Base-by-base conservation (phyloP, 2,888 invertebrate genomes). In the Dicranocentrus wangi region DNA sequence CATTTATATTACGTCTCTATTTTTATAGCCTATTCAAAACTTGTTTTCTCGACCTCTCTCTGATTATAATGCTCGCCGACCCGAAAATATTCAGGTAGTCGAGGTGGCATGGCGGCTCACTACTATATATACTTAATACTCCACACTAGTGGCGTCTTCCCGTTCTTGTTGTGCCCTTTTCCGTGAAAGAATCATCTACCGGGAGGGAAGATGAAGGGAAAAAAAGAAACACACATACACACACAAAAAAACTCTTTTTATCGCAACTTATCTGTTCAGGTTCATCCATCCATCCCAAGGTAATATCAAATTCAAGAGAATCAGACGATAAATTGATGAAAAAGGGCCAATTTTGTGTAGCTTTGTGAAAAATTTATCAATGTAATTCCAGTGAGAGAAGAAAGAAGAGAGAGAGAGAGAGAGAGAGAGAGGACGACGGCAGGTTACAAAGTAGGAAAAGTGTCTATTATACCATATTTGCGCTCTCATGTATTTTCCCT, bases 241-340 rank as follows among this genome's bases (percentile, higher is more conserved):
- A 39, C 10, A 10, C 13, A 51, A 61, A 42, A 3, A 69, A 51
- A 55, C 63, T 76, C 51, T 75, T 73, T 81, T 76, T 81, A 81
- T 81, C 70, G 81, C 75, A 75, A 81, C 69, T 81, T 76, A 81
- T 81, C 81, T 76, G 76, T 73, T 81, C 81, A 81, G 75, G 39
- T 65, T 70, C 71, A 81, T 75, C 81, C 81, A 81, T 81, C 83
- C 82, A 81, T 83, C 83, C 83, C 83, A 75, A 61, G 81, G 78
- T 79, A 82, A 82, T 83, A 83, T 81, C 78, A 84, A 85, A 85
- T 86, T 82, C 84, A 82, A 78, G 85, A 75, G 85, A 86, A 85
- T 87, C 85, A 84, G 86, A 86, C 85, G 83, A 86, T 86, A 86
- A 86, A 87, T 86, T 87, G 87, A 87, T 87, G 86, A 87, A 87